Base-by-base conservation (phyloP, 2,888 invertebrate genomes). In the Labia minor region DNA sequence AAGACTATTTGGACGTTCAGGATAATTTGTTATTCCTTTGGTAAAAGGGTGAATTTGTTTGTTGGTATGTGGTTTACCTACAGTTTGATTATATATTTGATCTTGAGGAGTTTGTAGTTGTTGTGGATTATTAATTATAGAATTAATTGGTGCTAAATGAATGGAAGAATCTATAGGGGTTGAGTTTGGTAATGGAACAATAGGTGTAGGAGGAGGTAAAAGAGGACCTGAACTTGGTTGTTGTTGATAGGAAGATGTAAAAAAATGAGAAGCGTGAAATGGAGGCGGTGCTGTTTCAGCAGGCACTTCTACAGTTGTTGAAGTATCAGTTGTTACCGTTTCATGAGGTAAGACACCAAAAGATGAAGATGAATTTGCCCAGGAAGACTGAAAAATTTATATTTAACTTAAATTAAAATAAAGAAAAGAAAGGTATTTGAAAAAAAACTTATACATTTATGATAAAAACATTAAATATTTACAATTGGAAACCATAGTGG, bases 261-360 rank as follows among this genome's bases (percentile, higher is more conserved):
- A 85, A 78, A 87, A 87, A 75, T 86, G 86, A 69, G 86, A 82
- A 77, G 86, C 87, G 76, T 68, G 3, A 16, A 87, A 88, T 1
- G 75, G 74, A 73, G 84, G 86, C 74, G 88, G 87, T 76, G 87
- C 87, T 64, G 74, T 70, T 70, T 80, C 77, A 62, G 69, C 70
- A 70, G 82, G 77, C 74, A 85, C 85, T 26, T 86, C 83, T 21
- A 85, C 81, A 61, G 84, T 81, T 16, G 81, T 76, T 19, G 67
- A 68, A 72, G 83, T 84, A 66, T 85, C 83, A 65, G 85, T 83
- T 18, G 86, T 82, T 71, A 87, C 86, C 71, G 86, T 88, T 78
- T 89, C 89, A 76, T 89, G 89, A 18, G 89, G 89, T 74, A 89
- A 77, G 73, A 89, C 87, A 69, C 89, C 89, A 77, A 89, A 89